phyloP scores from a whole-genome alignment of 2,888 invertebrate genomes.

The Caenorhabditis zanzibari region DNA sequence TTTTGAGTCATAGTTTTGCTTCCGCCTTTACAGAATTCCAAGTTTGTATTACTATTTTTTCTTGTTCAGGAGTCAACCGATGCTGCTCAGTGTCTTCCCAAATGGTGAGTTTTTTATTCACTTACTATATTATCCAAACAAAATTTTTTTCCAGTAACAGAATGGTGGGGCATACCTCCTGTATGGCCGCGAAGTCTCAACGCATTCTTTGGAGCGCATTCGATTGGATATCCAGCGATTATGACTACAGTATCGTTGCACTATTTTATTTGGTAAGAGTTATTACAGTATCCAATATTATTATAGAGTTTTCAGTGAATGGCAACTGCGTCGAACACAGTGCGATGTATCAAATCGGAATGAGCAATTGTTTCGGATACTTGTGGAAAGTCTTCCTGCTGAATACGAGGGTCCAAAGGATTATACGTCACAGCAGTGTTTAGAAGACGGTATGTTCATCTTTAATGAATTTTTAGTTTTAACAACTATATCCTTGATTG shows the following conservation, averaged over 20 bases:
- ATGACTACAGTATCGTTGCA: conserved; percentile 86
- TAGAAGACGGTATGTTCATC: conserved; percentile 43
- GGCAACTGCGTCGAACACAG: conserved; percentile 86
- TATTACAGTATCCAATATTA: background rate
- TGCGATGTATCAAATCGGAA: conserved; percentile 91
- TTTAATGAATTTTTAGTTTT: no score
- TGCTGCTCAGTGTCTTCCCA: conserved; percentile 50
- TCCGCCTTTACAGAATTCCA: conserved; percentile 45
- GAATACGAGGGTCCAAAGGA: conserved; percentile 78
- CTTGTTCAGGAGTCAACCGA: conserved; percentile 54
- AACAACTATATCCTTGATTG: no score
- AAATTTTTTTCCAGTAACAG: conserved; percentile 48
- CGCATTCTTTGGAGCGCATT: conserved; percentile 85
- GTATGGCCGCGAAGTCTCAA: conserved; percentile 69
- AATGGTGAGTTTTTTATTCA: conserved; percentile 22
- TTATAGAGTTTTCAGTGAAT: conserved; percentile 70
- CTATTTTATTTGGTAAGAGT: conserved; percentile 74
- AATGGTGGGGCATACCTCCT: conserved; percentile 43
- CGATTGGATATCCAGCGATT: conserved; percentile 95
- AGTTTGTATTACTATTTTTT: conserved; percentile 34
- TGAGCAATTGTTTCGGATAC: conserved; percentile 74
- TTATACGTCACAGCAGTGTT: conserved; percentile 60
- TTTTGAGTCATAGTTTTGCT: background rate
- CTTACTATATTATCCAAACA: background rate
- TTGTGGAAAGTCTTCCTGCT: conserved; percentile 80